Conservation (phyloP, 2,888 invertebrate species). For the Harmothoe impar region DNA sequence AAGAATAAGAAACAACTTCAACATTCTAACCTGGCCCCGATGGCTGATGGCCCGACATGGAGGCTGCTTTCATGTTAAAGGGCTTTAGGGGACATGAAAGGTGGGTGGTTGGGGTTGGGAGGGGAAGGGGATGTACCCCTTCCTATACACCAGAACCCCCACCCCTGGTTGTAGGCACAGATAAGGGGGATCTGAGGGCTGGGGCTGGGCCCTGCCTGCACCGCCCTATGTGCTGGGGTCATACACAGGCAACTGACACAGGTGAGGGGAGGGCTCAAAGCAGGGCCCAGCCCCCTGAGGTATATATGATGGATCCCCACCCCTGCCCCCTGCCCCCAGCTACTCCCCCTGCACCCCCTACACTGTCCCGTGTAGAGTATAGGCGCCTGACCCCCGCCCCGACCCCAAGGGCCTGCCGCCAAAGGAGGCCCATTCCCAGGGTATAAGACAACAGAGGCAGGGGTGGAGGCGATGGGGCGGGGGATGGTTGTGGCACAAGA, state of each 20-base stretch:
- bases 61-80: constrained; percentile 50
- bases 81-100: constrained; percentile 9
- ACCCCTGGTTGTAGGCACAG: not conserved
- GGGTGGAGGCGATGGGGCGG: not conserved
- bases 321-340: not conserved
- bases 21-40: constrained; percentile 30
- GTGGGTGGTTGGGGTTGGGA: not conserved
- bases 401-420: not conserved
- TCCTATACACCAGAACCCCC: not conserved
- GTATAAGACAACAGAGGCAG: constrained; percentile 24
- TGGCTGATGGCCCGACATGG: constrained; percentile 9
- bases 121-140: not conserved
- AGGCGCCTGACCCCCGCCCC: not conserved
- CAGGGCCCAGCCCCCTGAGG: not conserved
- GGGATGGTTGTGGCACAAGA: not conserved
- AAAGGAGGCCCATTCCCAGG: constrained; percentile 14
- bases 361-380: not conserved
- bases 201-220: not conserved
- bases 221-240: not conserved
- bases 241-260: not conserved
- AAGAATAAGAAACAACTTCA: constrained; percentile 36
- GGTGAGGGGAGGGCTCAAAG: not conserved
- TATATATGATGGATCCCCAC: not conserved
- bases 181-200: not conserved
- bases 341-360: not conserved